These are phyloP conservation scores for Eupristina koningsbergeri DNA, from an alignment of 1,140 invertebrate genomes.

Conservation along the genomic window DNA sequence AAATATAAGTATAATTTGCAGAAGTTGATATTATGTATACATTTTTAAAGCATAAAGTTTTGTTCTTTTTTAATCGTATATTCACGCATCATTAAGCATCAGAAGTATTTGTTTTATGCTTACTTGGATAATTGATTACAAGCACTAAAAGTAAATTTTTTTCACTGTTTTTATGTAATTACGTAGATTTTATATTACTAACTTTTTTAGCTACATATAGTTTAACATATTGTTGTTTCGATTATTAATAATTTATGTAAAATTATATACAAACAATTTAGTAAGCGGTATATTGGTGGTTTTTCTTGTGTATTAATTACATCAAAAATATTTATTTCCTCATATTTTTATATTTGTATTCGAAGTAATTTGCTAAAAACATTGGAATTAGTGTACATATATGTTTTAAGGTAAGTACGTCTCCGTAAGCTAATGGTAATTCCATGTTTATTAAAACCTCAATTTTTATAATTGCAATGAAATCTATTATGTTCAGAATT, in stretches of 20 bases:
- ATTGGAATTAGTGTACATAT: not conserved
- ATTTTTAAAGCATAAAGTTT: too few relatives aligned
- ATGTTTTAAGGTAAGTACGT: not conserved
- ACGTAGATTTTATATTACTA: not conserved
- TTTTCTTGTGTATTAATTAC: constrained; percentile 8
- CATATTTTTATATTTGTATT: not conserved
- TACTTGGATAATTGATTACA: not conserved
- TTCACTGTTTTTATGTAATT: not conserved
- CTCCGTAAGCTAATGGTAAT: not conserved
- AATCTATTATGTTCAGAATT: too few relatives aligned
- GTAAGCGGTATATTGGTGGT: not conserved
- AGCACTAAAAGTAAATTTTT: not conserved
- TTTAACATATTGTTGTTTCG: not conserved
- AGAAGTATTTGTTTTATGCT: too few relatives aligned
- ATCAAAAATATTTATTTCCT: constrained; percentile 11
- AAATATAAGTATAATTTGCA: too few relatives aligned
- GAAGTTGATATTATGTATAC: too few relatives aligned
- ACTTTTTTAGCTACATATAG: not conserved
- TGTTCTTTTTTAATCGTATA: too few relatives aligned
- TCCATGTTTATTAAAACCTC: not conserved
- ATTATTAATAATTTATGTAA: constrained; percentile 17
- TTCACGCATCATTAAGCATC: too few relatives aligned
- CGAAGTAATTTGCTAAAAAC: not conserved
- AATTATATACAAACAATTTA: constrained; percentile 2
- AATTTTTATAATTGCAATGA: constrained; percentile 35